A percentile compares a stretch with the other conserved stretches of the same genome.
phyloP scores from a whole-genome alignment of 2,888 invertebrate species.

The Ashinkailepas kermadecensis region DNA sequence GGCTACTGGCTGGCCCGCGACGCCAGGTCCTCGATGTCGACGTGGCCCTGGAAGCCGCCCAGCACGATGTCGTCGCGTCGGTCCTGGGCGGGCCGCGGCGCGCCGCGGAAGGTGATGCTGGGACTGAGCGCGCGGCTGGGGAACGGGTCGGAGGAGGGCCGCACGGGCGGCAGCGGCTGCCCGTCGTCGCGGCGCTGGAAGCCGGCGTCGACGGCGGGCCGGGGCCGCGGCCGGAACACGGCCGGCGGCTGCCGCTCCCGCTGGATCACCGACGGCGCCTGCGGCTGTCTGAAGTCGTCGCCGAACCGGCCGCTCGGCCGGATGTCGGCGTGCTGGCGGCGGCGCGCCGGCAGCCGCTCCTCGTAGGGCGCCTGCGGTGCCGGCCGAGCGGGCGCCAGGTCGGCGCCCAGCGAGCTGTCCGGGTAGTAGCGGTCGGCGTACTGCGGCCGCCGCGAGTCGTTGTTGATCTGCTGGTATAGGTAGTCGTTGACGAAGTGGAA shows the following conservation, averaged over 20 bases:
- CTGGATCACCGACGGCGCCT: background rate
- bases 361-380: conserved; percentile 1
- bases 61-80: background rate
- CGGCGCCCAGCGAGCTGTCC: conserved; percentile 41
- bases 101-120: background rate
- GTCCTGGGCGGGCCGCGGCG: background rate
- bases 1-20: background rate
- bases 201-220: background rate
- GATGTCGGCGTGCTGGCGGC: background rate
- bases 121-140: background rate
- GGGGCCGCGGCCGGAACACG: background rate
- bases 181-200: background rate
- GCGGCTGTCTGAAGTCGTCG: conserved; percentile 2
- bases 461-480: conserved; percentile 75
- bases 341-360: background rate
- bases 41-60: conserved; percentile 12
- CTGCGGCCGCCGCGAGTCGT: conserved; percentile 37
- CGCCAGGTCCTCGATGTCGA: conserved; percentile 22
- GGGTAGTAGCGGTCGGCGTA: conserved; percentile 53
- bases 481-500: conserved; percentile 90
- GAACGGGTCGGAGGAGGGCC: background rate
- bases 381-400: background rate
- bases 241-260: background rate
- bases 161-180: background rate
- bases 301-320: background rate